Percentiles rank a stretch among this genome's conserved stretches.
Evolutionary conservation across 37 sponge, comb jelly and placozoan species (phyloP).

Genomic region (Corticium candelabrum): DNA sequence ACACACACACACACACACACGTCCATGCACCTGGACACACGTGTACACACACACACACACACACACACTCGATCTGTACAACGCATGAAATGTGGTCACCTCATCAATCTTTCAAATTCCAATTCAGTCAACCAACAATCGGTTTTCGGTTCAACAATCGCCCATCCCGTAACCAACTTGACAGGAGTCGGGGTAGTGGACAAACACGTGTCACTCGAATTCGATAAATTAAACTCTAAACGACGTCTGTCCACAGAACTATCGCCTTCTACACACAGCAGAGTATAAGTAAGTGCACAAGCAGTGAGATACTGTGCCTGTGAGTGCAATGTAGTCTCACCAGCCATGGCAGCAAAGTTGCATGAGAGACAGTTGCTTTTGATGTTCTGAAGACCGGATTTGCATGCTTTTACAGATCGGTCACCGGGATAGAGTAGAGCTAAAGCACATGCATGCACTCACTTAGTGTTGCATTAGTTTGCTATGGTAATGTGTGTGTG

Average conservation of each 20-base stretch:
- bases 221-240: background rate
- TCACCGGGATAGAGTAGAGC: background rate
- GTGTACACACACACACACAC: too few species aligned
- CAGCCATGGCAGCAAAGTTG: background rate
- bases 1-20: too few species aligned
- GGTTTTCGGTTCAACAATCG: background rate
- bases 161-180: background rate
- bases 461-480: too few species aligned
- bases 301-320: too few species aligned
- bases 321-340: too few species aligned
- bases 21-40: too few species aligned
- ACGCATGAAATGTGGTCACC: too few species aligned
- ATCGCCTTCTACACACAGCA: background rate
- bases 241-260: background rate
- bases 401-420: background rate
- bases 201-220: too few species aligned
- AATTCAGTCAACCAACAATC: background rate
- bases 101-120: background rate
- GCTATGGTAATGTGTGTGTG: slow-evolving; percentile 5
- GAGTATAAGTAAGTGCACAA: background rate
- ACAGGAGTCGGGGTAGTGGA: too few species aligned
- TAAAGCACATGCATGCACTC: background rate
- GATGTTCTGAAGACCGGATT: background rate
- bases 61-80: too few species aligned
- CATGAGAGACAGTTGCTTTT: background rate